Conservation (phyloP, 2,797 vertebrate genomes). For the Staurois parvus region DNA sequence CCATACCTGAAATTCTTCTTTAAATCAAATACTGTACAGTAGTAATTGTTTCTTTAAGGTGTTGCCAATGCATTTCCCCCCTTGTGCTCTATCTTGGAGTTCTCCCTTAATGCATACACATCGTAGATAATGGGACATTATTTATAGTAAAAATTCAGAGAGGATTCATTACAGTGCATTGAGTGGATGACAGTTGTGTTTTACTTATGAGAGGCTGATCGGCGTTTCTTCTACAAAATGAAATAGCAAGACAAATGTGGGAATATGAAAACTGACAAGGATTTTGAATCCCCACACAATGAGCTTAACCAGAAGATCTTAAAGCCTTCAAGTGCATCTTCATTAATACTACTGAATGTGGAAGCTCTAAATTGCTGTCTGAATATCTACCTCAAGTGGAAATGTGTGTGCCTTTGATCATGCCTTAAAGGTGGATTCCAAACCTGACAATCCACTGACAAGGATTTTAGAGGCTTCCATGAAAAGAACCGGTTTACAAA, state of each 20-base stretch:
- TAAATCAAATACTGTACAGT: neutral
- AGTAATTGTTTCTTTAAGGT: neutral
- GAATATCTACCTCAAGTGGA: conserved; percentile 29
- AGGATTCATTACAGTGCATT: neutral
- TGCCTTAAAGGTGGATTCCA: conserved; percentile 52
- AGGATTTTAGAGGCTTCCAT: conserved; percentile 25
- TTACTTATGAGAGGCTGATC: conserved; percentile 3
- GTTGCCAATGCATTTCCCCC: neutral
- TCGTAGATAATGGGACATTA: neutral
- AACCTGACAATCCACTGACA: conserved; percentile 56
- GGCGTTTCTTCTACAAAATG: neutral
- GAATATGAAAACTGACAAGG: conserved; percentile 54
- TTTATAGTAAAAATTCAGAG: neutral
- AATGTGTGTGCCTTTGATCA: conserved; percentile 58
- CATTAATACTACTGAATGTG: conserved; percentile 44
- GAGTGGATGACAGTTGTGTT: conserved; percentile 5
- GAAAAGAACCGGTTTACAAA: conserved; percentile 45
- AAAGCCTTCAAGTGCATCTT: conserved; percentile 39
- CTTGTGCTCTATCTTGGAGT: neutral
- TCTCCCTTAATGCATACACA: neutral
- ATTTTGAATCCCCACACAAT: conserved; percentile 49
- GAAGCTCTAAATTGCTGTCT: conserved; percentile 36
- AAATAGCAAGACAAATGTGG: conserved; percentile 24
- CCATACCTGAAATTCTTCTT: too few relatives aligned
- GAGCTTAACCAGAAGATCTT: conserved; percentile 50